These are phyloP conservation scores for Machimus atricapillus DNA, from an alignment of 2,888 invertebrate genomes.

Conservation along the genomic window DNA sequence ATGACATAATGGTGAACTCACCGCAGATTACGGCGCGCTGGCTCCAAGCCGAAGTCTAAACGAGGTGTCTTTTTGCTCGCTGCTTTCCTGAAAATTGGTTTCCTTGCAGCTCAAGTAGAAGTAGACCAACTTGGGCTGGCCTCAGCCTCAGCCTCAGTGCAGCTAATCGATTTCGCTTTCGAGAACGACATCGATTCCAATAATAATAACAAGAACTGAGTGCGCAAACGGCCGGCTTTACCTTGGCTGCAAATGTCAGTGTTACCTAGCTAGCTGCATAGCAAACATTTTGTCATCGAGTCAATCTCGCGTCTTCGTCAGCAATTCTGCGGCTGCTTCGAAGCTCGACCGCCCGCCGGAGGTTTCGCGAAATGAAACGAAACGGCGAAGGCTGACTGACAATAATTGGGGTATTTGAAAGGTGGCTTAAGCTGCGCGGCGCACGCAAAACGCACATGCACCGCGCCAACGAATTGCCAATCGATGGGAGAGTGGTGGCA, in stretches of 20 bases:
- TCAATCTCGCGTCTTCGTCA: slow-evolving; percentile 6
- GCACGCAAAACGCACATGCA: background rate
- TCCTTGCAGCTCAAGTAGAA: background rate
- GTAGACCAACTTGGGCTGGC: background rate
- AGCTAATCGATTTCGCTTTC: background rate
- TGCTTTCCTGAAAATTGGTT: background rate
- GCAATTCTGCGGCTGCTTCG: background rate
- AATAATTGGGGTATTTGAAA: slow-evolving; percentile 22
- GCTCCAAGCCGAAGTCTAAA: background rate
- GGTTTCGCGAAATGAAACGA: background rate
- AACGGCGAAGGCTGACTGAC: slow-evolving; percentile 14
- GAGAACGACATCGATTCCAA: slow-evolving; percentile 4
- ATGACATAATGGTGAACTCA: slow-evolving; percentile 19
- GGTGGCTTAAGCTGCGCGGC: background rate
- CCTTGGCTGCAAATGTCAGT: slow-evolving; percentile 29
- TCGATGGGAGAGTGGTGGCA: background rate
- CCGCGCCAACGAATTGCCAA: background rate
- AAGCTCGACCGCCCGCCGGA: background rate
- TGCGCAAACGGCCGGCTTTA: background rate
- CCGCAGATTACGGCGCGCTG: background rate
- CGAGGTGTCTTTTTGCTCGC: background rate
- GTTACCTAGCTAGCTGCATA: background rate
- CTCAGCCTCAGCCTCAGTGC: background rate
- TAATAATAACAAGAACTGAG: slow-evolving; percentile 29
- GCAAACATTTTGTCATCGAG: slow-evolving; percentile 13